phyloP scores from a whole-genome alignment of 2,113 vertebrate genomes.

The Lagenorhynchus albirostris region DNA sequence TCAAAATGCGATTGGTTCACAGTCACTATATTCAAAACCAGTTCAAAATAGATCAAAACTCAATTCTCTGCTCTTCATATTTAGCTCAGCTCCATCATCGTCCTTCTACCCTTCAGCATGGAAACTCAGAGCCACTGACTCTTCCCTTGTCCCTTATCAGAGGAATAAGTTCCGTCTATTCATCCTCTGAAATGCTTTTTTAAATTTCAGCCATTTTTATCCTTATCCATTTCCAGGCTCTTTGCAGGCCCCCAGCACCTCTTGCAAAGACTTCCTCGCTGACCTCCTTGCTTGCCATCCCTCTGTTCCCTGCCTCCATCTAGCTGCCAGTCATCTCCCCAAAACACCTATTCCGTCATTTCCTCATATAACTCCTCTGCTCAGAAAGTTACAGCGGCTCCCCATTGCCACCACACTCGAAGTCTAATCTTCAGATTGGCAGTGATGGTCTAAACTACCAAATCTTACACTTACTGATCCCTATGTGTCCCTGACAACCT shows the following conservation, averaged over 20 bases:
- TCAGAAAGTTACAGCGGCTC: background rate
- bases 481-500: accelerated
- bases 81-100: background rate
- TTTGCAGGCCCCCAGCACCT: background rate
- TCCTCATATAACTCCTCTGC: background rate
- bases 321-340: background rate
- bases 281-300: background rate
- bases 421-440: background rate
- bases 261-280: background rate
- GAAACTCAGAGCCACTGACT: no score
- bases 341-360: background rate
- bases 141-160: background rate
- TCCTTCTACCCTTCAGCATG: no score
- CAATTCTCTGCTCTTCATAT: background rate
- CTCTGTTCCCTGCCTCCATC: background rate
- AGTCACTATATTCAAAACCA: background rate
- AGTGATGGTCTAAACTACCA: background rate
- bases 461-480: background rate
- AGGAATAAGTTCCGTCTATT: background rate
- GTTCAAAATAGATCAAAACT: no score
- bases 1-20: background rate
- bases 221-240: background rate
- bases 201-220: background rate
- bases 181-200: background rate
- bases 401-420: background rate